phyloP scores from a whole-genome alignment of 2,113 vertebrate genomes.

The Leiothrix lutea region DNA sequence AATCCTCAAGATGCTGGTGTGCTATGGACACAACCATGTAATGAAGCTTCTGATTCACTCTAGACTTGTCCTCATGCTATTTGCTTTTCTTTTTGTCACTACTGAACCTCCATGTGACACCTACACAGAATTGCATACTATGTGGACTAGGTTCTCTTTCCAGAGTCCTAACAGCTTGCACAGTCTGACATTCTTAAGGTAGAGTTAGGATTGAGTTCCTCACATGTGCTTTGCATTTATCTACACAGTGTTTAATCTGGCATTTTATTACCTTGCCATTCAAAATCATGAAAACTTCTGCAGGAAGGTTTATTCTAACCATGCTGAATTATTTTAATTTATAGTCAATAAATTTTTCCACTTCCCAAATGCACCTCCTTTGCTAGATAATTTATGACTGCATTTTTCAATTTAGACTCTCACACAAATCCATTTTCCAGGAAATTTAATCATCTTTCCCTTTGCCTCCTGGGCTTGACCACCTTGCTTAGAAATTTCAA shows the following conservation, averaged over 20 bases:
- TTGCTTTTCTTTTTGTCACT: background rate
- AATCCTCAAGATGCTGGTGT: background rate
- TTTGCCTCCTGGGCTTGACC: background rate
- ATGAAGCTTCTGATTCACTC: background rate
- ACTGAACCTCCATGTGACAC: fast-evolving
- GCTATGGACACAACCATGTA: background rate
- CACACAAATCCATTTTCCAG: background rate
- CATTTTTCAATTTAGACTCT: background rate
- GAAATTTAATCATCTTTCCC: background rate
- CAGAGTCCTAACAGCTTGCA: background rate
- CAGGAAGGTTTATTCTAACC: background rate
- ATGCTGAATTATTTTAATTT: background rate
- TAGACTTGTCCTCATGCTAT: background rate
- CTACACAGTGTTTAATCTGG: background rate
- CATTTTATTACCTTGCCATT: background rate
- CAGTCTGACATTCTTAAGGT: background rate
- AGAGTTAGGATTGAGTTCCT: background rate
- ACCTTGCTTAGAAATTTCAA: background rate
- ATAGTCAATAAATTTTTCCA: background rate
- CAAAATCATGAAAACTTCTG: background rate
- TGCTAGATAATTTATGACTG: background rate
- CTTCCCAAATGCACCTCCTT: background rate
- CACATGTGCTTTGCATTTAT: background rate
- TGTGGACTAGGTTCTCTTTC: background rate
- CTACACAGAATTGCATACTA: background rate